Evolutionary conservation across 2,113 vertebrate genomes (phyloP).

Genomic region (Arothron firmamentum): DNA sequence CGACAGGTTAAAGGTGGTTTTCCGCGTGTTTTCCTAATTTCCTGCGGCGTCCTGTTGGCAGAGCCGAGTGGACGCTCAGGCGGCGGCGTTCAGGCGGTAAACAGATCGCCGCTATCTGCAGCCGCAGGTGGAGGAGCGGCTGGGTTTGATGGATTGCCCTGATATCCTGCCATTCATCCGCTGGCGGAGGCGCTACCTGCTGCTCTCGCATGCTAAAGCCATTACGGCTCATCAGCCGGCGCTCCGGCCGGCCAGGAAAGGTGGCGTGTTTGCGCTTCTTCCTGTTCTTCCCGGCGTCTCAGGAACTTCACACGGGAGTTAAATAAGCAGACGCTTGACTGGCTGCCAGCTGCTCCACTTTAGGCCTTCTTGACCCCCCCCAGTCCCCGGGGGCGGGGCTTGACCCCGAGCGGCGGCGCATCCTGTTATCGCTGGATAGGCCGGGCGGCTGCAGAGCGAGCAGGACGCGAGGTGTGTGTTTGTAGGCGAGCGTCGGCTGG

Average conservation of each 20-base stretch:
- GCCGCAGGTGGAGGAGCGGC: slow-evolving; percentile 22
- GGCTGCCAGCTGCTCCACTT: slow-evolving; percentile 19
- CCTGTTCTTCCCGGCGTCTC: slow-evolving; percentile 6
- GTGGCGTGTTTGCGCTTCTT: neutral
- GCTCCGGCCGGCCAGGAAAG: slow-evolving; percentile 8
- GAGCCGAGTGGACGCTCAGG: slow-evolving; percentile 1
- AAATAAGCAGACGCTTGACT: slow-evolving; percentile 51
- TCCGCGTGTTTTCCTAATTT: too few relatives aligned
- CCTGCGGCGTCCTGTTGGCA: neutral
- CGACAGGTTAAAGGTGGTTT: too few relatives aligned
- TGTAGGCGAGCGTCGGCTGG: neutral
- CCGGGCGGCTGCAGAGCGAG: neutral
- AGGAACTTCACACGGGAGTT: slow-evolving; percentile 24
- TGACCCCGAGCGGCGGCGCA: slow-evolving; percentile 25
- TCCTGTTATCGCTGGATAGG: slow-evolving; percentile 53
- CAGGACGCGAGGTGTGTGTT: slow-evolving; percentile 15
- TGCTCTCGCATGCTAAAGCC: slow-evolving; percentile 31
- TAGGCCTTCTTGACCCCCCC: slow-evolving; percentile 13
- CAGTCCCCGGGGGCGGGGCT: slow-evolving; percentile 1
- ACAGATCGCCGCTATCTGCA: slow-evolving; percentile 28
- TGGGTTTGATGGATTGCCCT: slow-evolving; percentile 29
- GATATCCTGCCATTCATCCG: slow-evolving; percentile 49
- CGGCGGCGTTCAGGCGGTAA: slow-evolving; percentile 9
- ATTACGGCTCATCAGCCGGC: slow-evolving; percentile 39
- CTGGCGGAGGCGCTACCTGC: slow-evolving; percentile 11